phyloP scores from a whole-genome alignment of 2,797 vertebrate species.

The Acropternis orthonyx region DNA sequence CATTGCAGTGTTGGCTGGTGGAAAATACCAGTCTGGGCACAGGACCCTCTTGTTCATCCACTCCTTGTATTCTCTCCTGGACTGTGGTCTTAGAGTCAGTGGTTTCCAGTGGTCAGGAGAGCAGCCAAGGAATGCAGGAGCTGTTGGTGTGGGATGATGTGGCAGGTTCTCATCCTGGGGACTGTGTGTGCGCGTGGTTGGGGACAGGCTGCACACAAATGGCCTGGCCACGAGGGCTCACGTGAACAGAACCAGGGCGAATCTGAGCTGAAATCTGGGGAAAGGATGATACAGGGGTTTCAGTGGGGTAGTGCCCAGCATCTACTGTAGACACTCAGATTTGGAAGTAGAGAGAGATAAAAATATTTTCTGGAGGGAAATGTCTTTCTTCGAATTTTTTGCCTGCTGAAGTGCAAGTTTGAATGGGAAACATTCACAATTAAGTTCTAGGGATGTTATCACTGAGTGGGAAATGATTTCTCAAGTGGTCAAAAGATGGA shows the following conservation, averaged over 20 bases:
- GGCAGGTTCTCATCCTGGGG: neutral
- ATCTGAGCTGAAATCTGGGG: neutral
- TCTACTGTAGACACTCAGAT: neutral
- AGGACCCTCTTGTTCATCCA: rapidly evolving
- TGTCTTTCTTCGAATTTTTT: neutral
- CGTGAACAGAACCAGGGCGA: neutral
- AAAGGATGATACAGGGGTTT: neutral
- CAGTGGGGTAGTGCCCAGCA: neutral
- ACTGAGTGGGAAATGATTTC: neutral
- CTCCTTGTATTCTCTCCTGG: rapidly evolving
- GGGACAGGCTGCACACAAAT: neutral
- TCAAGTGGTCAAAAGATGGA: neutral
- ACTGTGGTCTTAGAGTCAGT: neutral
- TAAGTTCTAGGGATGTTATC: neutral
- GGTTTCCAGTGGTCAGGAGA: neutral
- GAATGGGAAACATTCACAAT: neutral
- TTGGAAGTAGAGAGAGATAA: neutral
- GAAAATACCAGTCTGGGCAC: rapidly evolving
- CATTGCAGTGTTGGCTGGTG: neutral
- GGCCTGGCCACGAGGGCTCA: neutral
- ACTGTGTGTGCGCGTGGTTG: rapidly evolving
- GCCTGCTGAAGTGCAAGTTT: neutral
- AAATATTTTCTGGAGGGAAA: neutral
- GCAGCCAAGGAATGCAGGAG: neutral
- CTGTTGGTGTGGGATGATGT: neutral